A percentile compares a stretch with the other conserved stretches of the same genome.
phyloP scores from a whole-genome alignment of 2,113 vertebrate species.

The Strix uralensis region DNA sequence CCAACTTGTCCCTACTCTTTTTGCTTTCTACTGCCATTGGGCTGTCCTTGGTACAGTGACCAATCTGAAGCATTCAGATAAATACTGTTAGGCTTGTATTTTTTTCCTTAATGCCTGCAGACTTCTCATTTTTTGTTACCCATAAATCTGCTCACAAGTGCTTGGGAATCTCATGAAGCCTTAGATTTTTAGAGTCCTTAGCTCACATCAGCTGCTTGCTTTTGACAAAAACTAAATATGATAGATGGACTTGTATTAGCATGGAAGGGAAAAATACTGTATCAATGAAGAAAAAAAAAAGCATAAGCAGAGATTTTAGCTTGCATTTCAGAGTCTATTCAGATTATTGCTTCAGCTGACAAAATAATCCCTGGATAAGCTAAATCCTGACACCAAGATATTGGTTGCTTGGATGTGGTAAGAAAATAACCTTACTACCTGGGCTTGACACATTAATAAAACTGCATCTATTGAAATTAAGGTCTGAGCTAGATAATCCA shows the following conservation, averaged over 20 bases:
- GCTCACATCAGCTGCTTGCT: neutral
- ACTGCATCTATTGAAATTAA: neutral
- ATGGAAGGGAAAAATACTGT: neutral
- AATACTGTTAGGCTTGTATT: neutral
- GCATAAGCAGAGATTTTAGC: neutral
- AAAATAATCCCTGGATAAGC: neutral
- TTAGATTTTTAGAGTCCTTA: neutral
- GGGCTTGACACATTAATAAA: neutral
- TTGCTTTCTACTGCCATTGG: neutral
- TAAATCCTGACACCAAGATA: neutral
- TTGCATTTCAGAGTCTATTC: neutral
- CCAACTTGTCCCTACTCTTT: neutral
- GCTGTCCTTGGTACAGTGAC: neutral
- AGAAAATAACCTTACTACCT: neutral
- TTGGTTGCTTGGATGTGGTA: neutral
- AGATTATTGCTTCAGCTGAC: neutral
- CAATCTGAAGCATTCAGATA: neutral
- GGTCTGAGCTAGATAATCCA: neutral
- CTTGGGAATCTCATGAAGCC: neutral
- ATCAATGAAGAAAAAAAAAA: neutral
- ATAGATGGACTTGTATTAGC: neutral
- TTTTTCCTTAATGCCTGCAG: neutral
- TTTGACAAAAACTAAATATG: neutral
- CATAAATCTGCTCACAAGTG: neutral
- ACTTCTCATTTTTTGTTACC: neutral